Evolutionary conservation across 1,140 invertebrate species (phyloP), one percentile per base, ranked within the genome.

Genomic region (Cotesia typhae): DNA sequence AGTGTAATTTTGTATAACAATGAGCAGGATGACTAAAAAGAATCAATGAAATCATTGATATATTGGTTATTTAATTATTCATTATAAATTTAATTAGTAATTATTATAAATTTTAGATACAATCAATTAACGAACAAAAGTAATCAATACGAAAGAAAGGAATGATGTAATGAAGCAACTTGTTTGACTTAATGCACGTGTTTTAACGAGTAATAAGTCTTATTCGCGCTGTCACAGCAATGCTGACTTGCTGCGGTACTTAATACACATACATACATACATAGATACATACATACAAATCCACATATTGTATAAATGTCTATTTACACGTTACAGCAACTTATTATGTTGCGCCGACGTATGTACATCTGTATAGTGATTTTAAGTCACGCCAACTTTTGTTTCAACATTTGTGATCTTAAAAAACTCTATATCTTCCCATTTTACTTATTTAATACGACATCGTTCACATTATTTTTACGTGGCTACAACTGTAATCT

Each of bases 211-310:
- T 60, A 67, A 61, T 72, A 72, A 72, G 55, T 72, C 64, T 72
- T 72, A 72, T 72, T 72, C 65, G 57, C 65, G 55, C 65, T 72
- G 65, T 72, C 55, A 72, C 65, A 67, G 65, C 71, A 72, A 61
- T 72, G 65, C 65, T 28, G 71, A 60, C 37, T 60, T 67, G 41
- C 64, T 67, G 70, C 70, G 36, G 70, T 37, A 67, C 51, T 38
- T 71, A 63, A 71, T 63, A 71, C 63, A 71, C 63, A 71, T 38
- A 55, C 38, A 59, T 65, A 38, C 37, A 38, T 20, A 17, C 17
- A 14, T 14, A 14, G 1, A 55, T 59, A 20, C 20, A 20, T 59
- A 28, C 57, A 20, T 59, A 59, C 57, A 28, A 20, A 14, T 59
- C 7, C 57, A 41, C 10, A 41, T 41, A 41, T 41, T 4, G 41